Conservation (phyloP, 2,888 invertebrate genomes). For the Melinaea marsaeus region DNA sequence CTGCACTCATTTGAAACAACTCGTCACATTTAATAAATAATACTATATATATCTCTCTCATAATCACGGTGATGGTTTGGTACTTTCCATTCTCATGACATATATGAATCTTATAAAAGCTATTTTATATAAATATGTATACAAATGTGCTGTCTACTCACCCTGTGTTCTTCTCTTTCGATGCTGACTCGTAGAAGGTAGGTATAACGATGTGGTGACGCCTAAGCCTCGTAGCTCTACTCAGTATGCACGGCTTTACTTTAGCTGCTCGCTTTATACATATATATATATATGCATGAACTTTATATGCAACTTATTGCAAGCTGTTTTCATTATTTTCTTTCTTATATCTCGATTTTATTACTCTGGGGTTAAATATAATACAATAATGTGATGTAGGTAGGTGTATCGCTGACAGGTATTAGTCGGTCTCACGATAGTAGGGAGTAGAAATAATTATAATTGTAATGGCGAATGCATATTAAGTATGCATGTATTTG, state of each 20-base stretch:
- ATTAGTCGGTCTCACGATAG: too few relatives aligned
- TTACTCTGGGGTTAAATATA: neutral
- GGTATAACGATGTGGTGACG: conserved; percentile 49
- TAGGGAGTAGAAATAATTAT: neutral
- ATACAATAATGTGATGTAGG: too few relatives aligned
- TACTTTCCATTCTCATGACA: conserved; percentile 48
- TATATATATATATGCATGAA: conserved; percentile 9
- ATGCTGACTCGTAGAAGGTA: conserved; percentile 64
- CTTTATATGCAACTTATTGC: neutral
- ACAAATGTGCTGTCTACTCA: conserved; percentile 30
- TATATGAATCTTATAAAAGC: conserved; percentile 40
- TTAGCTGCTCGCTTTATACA: conserved; percentile 28
- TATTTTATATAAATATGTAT: conserved; percentile 34
- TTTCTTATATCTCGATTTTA: neutral
- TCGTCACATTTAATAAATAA: too few relatives aligned
- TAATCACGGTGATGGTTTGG: conserved; percentile 76
- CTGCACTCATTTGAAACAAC: too few relatives aligned
- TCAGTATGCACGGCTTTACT: conserved; percentile 42
- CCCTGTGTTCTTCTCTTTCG: conserved; percentile 38
- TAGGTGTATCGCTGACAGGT: too few relatives aligned
- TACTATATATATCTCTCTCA: conserved; percentile 23
- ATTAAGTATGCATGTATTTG: conserved; percentile 23
- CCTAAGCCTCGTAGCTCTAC: conserved; percentile 43
- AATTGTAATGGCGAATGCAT: conserved; percentile 14
- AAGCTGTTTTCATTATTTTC: neutral